Conservation (phyloP, 1,140 invertebrate genomes). For the Pomacea maculata region DNA sequence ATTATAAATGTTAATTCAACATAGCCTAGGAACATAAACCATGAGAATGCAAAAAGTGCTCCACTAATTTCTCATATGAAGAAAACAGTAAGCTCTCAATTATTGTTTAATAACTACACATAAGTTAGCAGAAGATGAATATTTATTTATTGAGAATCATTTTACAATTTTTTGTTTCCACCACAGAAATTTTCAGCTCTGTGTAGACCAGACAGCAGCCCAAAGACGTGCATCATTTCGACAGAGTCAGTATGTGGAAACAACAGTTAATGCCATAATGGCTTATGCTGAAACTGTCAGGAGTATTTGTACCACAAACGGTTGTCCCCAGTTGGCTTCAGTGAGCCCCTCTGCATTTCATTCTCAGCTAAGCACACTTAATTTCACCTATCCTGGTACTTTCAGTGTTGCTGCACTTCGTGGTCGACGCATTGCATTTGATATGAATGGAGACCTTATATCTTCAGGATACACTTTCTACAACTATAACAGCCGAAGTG, state of each 20-base stretch:
- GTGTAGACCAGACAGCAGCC: neutral
- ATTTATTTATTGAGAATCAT: too few relatives aligned
- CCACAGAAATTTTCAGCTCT: too few relatives aligned
- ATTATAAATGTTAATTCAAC: too few relatives aligned
- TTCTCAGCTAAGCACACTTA: slow-evolving; percentile 27
- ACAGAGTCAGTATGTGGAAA: slow-evolving; percentile 40
- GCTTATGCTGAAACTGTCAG: slow-evolving; percentile 47
- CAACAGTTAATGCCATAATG: slow-evolving; percentile 48
- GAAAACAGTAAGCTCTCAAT: too few relatives aligned
- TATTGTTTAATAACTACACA: too few relatives aligned
- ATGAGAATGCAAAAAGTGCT: too few relatives aligned
- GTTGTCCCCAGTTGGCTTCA: slow-evolving; percentile 4
- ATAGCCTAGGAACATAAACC: too few relatives aligned
- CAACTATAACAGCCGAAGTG: slow-evolving; percentile 43
- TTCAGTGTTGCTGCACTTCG: slow-evolving; percentile 38
- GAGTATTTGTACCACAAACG: slow-evolving; percentile 22
- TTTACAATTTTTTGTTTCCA: too few relatives aligned
- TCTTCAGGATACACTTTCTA: slow-evolving; percentile 38
- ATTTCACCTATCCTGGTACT: slow-evolving; percentile 36
- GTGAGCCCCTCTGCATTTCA: slow-evolving; percentile 19
- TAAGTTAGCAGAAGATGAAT: too few relatives aligned
- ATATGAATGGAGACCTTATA: slow-evolving; percentile 46
- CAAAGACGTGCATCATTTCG: slow-evolving; percentile 4
- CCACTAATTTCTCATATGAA: too few relatives aligned
- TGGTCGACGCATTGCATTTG: slow-evolving; percentile 42